Conservation (phyloP, 2,888 invertebrate species). For the Athripsodes cinereus region DNA sequence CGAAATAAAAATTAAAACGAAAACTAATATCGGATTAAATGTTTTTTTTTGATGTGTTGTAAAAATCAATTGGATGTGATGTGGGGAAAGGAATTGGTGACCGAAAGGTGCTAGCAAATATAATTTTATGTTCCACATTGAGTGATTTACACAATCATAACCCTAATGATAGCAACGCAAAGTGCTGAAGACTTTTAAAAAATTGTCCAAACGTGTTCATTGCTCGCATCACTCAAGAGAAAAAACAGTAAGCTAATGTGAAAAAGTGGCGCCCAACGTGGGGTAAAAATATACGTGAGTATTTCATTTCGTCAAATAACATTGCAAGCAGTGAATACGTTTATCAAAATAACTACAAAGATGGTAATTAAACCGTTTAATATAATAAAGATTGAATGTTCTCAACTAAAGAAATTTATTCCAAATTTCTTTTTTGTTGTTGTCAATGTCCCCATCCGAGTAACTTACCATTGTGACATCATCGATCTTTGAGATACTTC, state of each 20-base stretch:
- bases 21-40: no score
- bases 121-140: not conserved
- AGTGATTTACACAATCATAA: not conserved
- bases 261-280: no score
- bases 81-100: not conserved
- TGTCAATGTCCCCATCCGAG: not conserved
- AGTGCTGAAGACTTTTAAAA: not conserved
- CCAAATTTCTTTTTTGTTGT: not conserved
- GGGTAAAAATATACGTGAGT: no score
- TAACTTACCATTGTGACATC: slow-evolving; percentile 97
- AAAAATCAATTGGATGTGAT: not conserved
- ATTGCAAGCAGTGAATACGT: no score
- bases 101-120: not conserved
- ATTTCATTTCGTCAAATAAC: no score
- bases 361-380: no score
- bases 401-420: no score
- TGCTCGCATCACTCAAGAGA: not conserved
- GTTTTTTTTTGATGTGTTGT: not conserved
- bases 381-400: no score
- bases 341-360: no score
- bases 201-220: not conserved
- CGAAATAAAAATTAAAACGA: no score
- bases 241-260: not conserved
- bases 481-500: slow-evolving; percentile 99
- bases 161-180: not conserved